Conservation (phyloP, 2,888 invertebrate species). For the Diplolepis rosae region DNA sequence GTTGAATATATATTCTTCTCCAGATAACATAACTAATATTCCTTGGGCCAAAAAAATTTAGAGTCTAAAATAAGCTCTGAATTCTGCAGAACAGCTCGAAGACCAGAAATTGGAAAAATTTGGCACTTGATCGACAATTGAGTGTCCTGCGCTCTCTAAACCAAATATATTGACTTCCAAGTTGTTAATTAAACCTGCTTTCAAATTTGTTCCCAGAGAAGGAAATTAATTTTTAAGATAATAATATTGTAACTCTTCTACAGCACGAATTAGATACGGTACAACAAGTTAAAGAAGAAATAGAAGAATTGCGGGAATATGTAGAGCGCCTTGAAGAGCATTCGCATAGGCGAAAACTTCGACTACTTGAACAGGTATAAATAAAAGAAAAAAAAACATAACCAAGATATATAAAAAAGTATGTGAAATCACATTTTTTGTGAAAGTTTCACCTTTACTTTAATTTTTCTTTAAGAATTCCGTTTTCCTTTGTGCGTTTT, state of each 20-base stretch:
- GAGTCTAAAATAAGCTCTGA: no score
- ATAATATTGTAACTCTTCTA: conserved; percentile 30
- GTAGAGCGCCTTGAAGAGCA: conserved; percentile 94
- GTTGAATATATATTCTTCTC: no score
- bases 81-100: no score
- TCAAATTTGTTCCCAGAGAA: not conserved
- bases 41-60: no score
- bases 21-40: no score
- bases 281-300: conserved; percentile 95
- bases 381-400: not conserved
- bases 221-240: not conserved
- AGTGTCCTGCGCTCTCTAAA: no score
- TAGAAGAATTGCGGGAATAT: conserved; percentile 93
- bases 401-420: not conserved
- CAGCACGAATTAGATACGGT: conserved; percentile 92
- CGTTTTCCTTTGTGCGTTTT: no score
- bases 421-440: not conserved
- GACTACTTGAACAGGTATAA: conserved; percentile 92
- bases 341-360: conserved; percentile 90
- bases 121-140: no score
- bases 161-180: no score
- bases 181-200: no score
- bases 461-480: not conserved
- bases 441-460: not conserved
- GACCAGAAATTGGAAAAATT: no score